Conservation (phyloP, 2,888 invertebrate species). For the Eupithecia exiguata region DNA sequence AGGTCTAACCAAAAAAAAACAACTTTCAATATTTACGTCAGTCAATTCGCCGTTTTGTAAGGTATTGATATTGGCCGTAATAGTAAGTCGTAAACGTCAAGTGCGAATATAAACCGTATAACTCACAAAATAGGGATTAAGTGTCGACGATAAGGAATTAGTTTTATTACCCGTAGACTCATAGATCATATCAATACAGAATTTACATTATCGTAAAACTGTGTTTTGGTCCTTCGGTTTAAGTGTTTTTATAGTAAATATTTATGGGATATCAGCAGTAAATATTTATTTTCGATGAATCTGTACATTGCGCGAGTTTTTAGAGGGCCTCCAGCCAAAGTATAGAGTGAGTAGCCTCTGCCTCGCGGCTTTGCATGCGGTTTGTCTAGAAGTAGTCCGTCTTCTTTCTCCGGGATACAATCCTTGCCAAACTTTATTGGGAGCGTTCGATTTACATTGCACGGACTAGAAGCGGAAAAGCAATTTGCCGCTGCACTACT, state of each 20-base stretch:
- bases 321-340: background rate
- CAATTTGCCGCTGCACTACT: too few relatives aligned
- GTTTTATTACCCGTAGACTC: conserved; percentile 20
- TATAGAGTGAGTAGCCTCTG: background rate
- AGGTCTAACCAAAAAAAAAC: background rate
- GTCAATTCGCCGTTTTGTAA: background rate
- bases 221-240: conserved; percentile 26
- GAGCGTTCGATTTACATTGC: background rate
- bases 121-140: background rate
- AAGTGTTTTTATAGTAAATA: conserved; percentile 22
- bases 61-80: background rate
- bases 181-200: conserved; percentile 28
- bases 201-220: conserved; percentile 36
- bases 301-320: background rate
- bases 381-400: background rate
- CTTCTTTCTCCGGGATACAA: background rate
- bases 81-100: conserved; percentile 20
- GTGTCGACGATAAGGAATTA: conserved; percentile 14
- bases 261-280: conserved; percentile 24
- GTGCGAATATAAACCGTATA: conserved; percentile 21
- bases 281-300: conserved; percentile 2
- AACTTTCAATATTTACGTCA: conserved; percentile 1
- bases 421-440: background rate
- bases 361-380: background rate
- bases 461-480: too few relatives aligned